Conservation (phyloP, 2,113 vertebrate genomes). For the Ochotona curzoniae region DNA sequence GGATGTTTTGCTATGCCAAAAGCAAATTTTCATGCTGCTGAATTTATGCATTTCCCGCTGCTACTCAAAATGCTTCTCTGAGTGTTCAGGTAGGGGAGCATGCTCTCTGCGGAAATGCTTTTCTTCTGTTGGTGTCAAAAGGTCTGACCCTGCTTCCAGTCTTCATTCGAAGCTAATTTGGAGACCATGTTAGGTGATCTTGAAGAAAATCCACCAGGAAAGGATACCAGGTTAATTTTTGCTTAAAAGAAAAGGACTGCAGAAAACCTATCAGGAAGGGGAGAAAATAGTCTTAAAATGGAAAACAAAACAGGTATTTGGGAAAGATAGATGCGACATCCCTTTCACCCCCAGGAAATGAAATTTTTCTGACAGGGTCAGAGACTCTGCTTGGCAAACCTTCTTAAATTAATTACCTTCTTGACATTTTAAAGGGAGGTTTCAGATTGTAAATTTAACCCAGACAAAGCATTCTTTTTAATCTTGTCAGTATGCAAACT, state of each 20-base stretch:
- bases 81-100: constrained; percentile 72
- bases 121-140: constrained; percentile 80
- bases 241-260: constrained; percentile 61
- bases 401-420: constrained; percentile 91
- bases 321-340: constrained; percentile 84
- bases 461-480: constrained; percentile 91
- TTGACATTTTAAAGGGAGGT: constrained; percentile 91
- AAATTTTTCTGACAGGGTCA: constrained; percentile 89
- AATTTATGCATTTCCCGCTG: constrained; percentile 85
- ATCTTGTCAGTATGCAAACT: constrained; percentile 92
- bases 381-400: constrained; percentile 86
- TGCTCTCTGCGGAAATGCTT: constrained; percentile 69
- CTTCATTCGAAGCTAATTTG: constrained; percentile 82
- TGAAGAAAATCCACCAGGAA: constrained; percentile 60
- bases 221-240: constrained; percentile 81
- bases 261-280: constrained; percentile 69
- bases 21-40: constrained; percentile 72
- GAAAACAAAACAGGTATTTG: constrained; percentile 81
- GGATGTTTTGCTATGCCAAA: constrained; percentile 78
- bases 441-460: constrained; percentile 90
- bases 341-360: constrained; percentile 85
- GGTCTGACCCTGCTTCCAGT: constrained; percentile 73
- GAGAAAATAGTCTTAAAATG: constrained; percentile 70
- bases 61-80: constrained; percentile 82
- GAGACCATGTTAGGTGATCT: constrained; percentile 73